Conservation (phyloP, 2,113 vertebrate species). For the Callaeas wilsoni region DNA sequence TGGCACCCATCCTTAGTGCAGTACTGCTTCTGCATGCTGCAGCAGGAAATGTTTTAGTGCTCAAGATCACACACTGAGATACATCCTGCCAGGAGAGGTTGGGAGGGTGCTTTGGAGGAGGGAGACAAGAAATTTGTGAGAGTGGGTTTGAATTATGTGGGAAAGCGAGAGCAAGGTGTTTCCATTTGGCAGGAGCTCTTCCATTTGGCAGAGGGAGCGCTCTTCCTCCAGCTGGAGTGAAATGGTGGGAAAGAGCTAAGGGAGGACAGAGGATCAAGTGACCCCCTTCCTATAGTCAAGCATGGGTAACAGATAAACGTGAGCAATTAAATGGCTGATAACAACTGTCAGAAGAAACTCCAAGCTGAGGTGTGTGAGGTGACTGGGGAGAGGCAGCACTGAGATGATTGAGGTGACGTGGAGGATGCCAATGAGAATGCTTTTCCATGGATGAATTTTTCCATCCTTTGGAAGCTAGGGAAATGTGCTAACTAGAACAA, state of each 20-base stretch:
- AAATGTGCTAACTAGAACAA: neutral
- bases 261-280: neutral
- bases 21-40: neutral
- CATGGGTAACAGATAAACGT: neutral
- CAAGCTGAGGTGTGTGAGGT: neutral
- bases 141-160: neutral
- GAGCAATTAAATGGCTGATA: neutral
- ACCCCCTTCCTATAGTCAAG: neutral
- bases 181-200: neutral
- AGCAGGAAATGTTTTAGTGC: neutral
- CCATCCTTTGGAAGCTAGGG: neutral
- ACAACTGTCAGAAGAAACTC: neutral
- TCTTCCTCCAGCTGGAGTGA: neutral
- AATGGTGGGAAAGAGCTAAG: neutral
- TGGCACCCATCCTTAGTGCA: neutral
- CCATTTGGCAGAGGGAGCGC: neutral
- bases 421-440: neutral
- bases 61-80: neutral
- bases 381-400: neutral
- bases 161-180: neutral
- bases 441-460: neutral
- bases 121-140: neutral
- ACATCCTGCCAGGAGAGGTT: neutral
- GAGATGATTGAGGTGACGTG: fast-evolving
- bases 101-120: neutral